Evolutionary conservation across 2,797 vertebrate species (phyloP).

Genomic region (Hydrolagus colliei): DNA sequence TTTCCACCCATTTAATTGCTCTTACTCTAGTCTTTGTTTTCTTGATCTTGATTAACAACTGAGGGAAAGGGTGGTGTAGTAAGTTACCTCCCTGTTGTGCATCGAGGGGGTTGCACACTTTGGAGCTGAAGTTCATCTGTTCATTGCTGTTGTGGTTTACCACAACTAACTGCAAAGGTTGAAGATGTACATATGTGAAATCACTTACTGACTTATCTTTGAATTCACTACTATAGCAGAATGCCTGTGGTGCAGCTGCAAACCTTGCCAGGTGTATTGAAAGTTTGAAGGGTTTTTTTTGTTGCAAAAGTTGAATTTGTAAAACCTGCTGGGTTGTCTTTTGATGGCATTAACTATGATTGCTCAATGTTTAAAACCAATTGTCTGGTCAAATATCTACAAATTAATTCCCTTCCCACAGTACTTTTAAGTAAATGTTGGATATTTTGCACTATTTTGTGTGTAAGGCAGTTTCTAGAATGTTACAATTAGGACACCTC

Average conservation of each 20-base stretch:
- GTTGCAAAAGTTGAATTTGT: background rate
- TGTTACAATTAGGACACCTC: no score
- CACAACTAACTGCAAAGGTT: background rate
- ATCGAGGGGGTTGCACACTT: background rate
- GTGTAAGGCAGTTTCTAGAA: no score
- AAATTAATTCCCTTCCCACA: no score
- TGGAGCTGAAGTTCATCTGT: background rate
- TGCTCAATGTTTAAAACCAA: background rate
- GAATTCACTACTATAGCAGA: background rate
- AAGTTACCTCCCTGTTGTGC: background rate
- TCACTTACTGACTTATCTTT: background rate
- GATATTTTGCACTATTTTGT: no score
- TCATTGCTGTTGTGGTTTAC: conserved; percentile 19
- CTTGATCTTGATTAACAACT: no score
- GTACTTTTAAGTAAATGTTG: no score
- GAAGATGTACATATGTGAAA: background rate
- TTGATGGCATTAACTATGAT: no score
- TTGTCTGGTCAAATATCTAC: background rate
- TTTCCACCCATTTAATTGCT: no score
- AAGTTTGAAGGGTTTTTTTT: background rate
- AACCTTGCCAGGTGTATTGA: background rate
- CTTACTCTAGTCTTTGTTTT: no score
- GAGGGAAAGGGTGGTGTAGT: background rate
- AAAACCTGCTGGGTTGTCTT: background rate
- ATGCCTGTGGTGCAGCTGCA: conserved; percentile 6